Percentiles rank a stretch among this genome's conserved stretches.
phyloP scores from a whole-genome alignment of 2,888 invertebrate genomes.

The Idaea aversata region DNA sequence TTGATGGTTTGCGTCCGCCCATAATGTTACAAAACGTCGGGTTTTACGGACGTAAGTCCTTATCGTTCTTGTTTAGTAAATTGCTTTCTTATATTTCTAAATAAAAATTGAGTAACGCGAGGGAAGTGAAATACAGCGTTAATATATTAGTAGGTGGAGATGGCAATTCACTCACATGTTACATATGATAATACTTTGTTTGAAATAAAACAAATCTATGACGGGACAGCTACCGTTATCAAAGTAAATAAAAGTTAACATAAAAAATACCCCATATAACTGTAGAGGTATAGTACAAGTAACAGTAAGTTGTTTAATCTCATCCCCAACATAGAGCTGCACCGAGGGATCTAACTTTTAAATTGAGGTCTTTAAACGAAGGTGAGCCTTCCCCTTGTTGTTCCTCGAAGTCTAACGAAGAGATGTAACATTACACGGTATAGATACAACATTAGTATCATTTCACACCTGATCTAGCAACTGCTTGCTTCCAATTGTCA shows the following conservation, averaged over 20 bases:
- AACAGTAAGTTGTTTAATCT: neutral
- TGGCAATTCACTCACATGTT: no score
- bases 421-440: neutral
- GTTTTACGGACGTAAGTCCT: neutral
- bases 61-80: neutral
- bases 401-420: neutral
- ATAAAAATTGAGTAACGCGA: neutral
- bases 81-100: neutral
- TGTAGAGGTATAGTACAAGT: no score
- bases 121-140: neutral
- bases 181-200: no score
- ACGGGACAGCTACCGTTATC: no score
- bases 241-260: no score
- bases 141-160: no score
- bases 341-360: constrained; percentile 26
- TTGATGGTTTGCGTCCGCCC: neutral
- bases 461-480: no score
- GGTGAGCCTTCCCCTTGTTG: neutral
- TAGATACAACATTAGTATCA: no score
- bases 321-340: neutral
- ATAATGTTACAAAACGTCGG: neutral
- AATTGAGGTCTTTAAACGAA: constrained; percentile 20
- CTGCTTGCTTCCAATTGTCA: no score
- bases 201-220: no score
- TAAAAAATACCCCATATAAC: no score